A percentile compares a stretch with the other conserved stretches of the same genome.
Conservation (phyloP, 2,113 vertebrate genomes). For the Mesitornis unicolor region DNA sequence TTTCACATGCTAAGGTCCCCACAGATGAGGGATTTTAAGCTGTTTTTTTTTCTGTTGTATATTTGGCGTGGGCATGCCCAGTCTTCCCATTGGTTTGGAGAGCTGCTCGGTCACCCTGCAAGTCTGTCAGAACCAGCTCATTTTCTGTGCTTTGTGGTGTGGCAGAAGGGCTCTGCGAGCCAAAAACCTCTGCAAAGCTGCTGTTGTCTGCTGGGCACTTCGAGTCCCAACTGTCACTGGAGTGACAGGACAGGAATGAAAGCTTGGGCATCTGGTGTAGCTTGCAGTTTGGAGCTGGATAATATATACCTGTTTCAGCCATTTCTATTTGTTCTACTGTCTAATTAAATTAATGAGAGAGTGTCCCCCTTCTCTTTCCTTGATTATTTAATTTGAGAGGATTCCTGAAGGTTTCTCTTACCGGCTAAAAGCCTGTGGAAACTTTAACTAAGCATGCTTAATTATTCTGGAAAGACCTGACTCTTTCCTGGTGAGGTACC, state of each 20-base stretch:
- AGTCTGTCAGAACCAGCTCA: background rate
- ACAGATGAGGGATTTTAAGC: background rate
- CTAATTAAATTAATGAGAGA: background rate
- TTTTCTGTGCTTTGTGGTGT: background rate
- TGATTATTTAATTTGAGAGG: background rate
- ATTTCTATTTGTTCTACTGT: background rate
- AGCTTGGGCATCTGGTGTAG: background rate
- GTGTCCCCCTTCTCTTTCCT: background rate
- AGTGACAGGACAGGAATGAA: background rate
- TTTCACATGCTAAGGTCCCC: background rate
- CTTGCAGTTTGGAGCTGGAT: background rate
- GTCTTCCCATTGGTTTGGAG: background rate
- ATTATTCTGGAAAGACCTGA: background rate
- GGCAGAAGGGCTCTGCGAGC: background rate
- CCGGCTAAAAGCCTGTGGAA: background rate
- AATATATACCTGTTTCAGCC: background rate
- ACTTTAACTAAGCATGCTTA: background rate
- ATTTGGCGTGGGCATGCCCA: background rate
- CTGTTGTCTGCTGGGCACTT: background rate
- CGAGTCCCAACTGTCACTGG: background rate
- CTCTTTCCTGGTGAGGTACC: background rate
- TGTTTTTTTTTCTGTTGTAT: background rate
- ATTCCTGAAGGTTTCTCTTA: background rate
- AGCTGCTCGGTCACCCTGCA: background rate
- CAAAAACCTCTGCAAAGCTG: background rate